These are phyloP conservation scores for Hyposoter dolosus DNA, from an alignment of 2,888 invertebrate genomes.

Conservation along the genomic window DNA sequence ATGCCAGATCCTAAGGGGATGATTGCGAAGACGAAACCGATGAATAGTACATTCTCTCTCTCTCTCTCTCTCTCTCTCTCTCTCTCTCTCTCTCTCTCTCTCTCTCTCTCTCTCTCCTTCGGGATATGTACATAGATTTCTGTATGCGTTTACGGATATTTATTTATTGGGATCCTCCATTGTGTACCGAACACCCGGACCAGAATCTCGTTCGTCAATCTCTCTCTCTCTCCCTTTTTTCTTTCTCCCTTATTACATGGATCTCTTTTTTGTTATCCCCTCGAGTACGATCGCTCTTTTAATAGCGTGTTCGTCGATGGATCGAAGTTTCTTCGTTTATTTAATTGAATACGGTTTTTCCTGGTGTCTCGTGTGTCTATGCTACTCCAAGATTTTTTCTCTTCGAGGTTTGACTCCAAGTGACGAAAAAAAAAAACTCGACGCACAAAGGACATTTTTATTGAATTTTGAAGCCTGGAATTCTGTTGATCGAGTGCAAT, in stretches of 20 bases:
- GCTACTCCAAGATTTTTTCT: too few species aligned
- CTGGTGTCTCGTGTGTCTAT: neutral
- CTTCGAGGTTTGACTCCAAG: too few species aligned
- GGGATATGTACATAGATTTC: too few species aligned
- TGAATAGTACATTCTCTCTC: neutral
- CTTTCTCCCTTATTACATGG: neutral
- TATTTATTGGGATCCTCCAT: neutral
- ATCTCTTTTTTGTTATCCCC: neutral
- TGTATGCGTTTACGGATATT: neutral
- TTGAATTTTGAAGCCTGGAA: too few species aligned
- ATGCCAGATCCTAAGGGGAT: slow-evolving; percentile 5
- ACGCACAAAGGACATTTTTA: too few species aligned
- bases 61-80: too few species aligned
- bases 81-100: too few species aligned
- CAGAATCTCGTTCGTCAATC: neutral
- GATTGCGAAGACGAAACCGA: neutral
- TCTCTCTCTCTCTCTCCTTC: too few species aligned
- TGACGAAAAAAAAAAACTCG: too few species aligned
- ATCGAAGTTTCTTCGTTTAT: neutral
- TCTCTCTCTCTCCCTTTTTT: neutral
- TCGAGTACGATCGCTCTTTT: neutral
- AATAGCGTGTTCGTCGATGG: neutral
- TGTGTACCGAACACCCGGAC: slow-evolving; percentile 1
- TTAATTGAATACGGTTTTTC: neutral
- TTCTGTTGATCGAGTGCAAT: too few species aligned